Evolutionary conservation across 2,797 vertebrate genomes (phyloP).

Genomic region (Pantherophis vulpinus): DNA sequence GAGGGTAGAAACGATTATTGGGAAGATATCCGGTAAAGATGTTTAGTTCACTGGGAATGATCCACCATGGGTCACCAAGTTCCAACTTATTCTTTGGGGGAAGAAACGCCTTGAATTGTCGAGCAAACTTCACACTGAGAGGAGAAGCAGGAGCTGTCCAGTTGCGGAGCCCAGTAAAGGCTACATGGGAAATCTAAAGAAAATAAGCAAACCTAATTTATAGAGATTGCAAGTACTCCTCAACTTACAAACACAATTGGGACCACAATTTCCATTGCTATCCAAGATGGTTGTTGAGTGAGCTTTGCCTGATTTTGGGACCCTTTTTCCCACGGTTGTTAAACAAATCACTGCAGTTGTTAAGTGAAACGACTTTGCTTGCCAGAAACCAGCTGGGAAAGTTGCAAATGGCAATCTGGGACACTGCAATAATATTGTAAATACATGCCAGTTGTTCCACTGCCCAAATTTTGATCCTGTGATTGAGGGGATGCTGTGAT

Average conservation of each 20-base stretch:
- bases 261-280: neutral
- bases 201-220: neutral
- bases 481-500: neutral
- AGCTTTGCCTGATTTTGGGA: neutral
- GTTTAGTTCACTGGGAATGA: constrained; percentile 92
- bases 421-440: neutral
- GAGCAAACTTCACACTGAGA: constrained; percentile 74
- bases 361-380: neutral
- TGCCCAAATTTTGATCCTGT: neutral
- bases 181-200: constrained; percentile 85
- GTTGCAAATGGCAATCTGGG: neutral
- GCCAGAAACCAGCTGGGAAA: neutral
- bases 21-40: constrained; percentile 95
- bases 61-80: constrained; percentile 91
- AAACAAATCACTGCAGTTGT: neutral
- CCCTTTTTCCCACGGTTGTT: neutral
- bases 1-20: constrained; percentile 95
- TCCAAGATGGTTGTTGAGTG: neutral
- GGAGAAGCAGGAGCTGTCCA: constrained; percentile 83
- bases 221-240: neutral
- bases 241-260: neutral
- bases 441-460: neutral
- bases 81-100: constrained; percentile 83
- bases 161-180: constrained; percentile 87
- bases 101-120: constrained; percentile 87